Percentiles rank a stretch among this genome's conserved stretches.
Evolutionary conservation across 2,113 vertebrate genomes (phyloP).

Genomic region (Anguilla japonica): DNA sequence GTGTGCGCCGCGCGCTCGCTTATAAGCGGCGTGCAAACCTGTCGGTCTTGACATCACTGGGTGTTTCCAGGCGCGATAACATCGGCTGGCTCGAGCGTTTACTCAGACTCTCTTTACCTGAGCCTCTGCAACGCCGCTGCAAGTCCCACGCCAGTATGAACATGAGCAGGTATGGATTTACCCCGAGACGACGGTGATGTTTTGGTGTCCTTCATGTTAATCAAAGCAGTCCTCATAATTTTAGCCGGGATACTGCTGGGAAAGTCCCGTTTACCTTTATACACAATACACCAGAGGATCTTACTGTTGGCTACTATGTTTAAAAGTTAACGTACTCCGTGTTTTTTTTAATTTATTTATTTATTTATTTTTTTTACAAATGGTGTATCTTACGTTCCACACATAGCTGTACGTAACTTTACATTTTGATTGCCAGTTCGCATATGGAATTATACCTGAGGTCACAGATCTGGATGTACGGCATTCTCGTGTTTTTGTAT

Average conservation of each 20-base stretch:
- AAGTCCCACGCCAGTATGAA: slow-evolving; percentile 7
- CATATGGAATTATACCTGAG: background rate
- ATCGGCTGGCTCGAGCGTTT: slow-evolving; percentile 23
- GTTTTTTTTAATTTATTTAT: background rate
- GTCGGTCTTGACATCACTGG: background rate
- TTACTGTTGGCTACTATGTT: too few species aligned
- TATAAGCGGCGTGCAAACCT: slow-evolving; percentile 27
- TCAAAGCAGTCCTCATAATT: too few species aligned
- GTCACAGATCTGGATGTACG: background rate
- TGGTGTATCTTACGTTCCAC: too few species aligned
- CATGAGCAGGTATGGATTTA: slow-evolving; percentile 29
- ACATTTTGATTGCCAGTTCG: background rate
- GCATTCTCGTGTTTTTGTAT: background rate
- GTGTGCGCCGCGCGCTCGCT: background rate
- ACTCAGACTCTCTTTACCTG: slow-evolving; percentile 30
- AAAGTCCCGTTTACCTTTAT: background rate
- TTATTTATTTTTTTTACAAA: too few species aligned
- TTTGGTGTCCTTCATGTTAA: background rate
- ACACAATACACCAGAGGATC: too few species aligned
- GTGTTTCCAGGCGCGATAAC: background rate
- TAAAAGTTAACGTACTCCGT: background rate
- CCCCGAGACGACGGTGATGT: background rate
- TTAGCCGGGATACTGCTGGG: background rate
- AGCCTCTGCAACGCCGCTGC: background rate
- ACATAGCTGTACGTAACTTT: background rate